Evolutionary conservation across 2,888 invertebrate genomes (phyloP), one percentile per base, ranked within the genome.

Genomic region (Tinea trinotella): DNA sequence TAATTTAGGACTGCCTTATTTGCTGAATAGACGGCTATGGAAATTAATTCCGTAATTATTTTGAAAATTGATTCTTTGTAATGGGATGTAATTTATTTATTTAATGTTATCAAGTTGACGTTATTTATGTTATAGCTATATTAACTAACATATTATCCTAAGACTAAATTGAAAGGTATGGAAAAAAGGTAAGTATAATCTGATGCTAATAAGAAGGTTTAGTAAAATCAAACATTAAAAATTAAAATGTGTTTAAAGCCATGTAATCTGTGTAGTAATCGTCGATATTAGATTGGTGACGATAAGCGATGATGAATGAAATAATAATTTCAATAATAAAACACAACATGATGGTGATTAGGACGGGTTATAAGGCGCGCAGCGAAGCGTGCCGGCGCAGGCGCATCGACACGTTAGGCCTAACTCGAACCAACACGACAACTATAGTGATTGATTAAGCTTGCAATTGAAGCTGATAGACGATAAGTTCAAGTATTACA

Each of bases 271-370:
- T 74, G 73, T 78, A 78, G 80, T 82, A 80, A 80, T 79, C 70
- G 70, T 74, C 68, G 71, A 70, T 71, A 79, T 79, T 74, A 76
- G 71, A 76, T 74, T 62, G 65, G 72, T 69, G 76, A 76, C 75
- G 80, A 81, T 83, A 79, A 78, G 76, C 62, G 70, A 73, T 77
- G 78, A 80, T 82, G 78, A 82, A 84, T 80, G 77, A 76, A 80
- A 52, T 72, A 74, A 75, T 76, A 74, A 78, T 81, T 78, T 71
- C 62, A 74, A 73, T 80, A 75, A 76, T 75, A 72, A 74, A 78
- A 75, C 70, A 71, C 57, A 63, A 68, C 70, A 76, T 71, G 74
- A 74, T 75, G 68, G 67, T 74, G 75, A 82, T 80, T 81, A 76
- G 66, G 68, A 64, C 58, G 62, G 62, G 60, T 62, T 53, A 60